Evolutionary conservation across 2,888 invertebrate genomes (phyloP), one percentile per base, ranked within the genome.

Genomic region (Punctoribates punctum): DNA sequence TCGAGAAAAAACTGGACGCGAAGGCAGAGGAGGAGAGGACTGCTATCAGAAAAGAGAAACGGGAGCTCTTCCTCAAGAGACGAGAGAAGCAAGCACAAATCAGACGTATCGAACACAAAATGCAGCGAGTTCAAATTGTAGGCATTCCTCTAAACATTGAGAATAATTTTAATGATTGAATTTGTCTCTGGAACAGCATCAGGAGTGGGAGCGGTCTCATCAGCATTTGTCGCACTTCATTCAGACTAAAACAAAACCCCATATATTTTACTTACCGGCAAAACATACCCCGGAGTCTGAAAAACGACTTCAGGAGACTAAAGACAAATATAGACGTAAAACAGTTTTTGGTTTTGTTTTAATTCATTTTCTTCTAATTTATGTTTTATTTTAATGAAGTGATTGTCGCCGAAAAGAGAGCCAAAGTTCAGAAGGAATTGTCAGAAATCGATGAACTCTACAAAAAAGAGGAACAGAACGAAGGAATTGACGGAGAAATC

Each of bases 1-100:
- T 98, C 9, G 97, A 98, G 85, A 91, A 91, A 77, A 94, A 95
- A 84, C 88, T 98, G 77, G 97, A 98, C 83, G 93, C 94, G 82
- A 93, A 93, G 82, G 93, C 93, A 76, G 88, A 91, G 75, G 87
- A 90, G 82, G 94, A 96, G 83, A 91, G 91, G 79, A 94, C 94
- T 82, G 90, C 92, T 83, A 87, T 94, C 75, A 90, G 90, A 81
- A 88, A 88, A 79, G 94, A 96, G 83, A 87, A 93, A 48, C 90
- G 92, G 82, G 90, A 91, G 78, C 85, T 97, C 78, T 94, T 96
- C 84, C 88, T 90, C 46, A 92, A 92, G 80, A 87, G 95, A 77
- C 92, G 93, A 83, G 89, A 91, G 80, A 93, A 95, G 83, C 92
- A 96, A 83, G 89, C 90, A 0, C 93, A 94, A 83, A 93, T 98